Conservation (phyloP, 2,797 vertebrate genomes). For the Myiotriccus ornatus region DNA sequence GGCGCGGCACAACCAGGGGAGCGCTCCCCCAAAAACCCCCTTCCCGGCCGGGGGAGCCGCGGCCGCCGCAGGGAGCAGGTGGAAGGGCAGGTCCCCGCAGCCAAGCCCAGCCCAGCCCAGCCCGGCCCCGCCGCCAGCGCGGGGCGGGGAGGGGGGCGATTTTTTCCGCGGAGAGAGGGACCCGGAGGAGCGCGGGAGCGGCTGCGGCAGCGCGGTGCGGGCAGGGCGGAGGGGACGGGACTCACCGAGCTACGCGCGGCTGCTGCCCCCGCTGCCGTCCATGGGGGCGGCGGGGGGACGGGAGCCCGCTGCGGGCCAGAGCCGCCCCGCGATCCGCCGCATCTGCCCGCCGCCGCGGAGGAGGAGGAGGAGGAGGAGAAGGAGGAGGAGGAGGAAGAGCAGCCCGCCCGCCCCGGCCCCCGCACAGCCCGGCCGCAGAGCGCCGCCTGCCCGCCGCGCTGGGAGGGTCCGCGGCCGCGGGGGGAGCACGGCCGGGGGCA, state of each 20-base stretch:
- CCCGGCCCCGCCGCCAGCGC: neutral
- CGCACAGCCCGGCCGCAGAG: neutral
- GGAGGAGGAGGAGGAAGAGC: neutral
- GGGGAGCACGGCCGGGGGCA: neutral
- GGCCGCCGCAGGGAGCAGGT: constrained; percentile 2
- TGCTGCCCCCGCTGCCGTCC: constrained; percentile 43
- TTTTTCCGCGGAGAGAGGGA: neutral
- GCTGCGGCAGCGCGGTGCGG: neutral
- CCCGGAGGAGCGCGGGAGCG: neutral
- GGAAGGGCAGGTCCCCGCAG: neutral
- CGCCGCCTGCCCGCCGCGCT: no score
- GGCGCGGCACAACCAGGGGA: neutral
- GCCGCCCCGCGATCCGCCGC: neutral
- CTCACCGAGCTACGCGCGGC: constrained; percentile 51
- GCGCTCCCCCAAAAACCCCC: neutral
- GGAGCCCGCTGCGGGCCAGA: constrained; percentile 27
- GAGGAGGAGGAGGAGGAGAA: neutral
- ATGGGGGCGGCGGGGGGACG: constrained; percentile 29
- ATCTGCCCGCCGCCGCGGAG: constrained; percentile 1
- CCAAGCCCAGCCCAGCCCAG: neutral
- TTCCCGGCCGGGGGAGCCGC: neutral
- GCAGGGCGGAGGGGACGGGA: neutral
- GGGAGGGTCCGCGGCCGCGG: neutral
- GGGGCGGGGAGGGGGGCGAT: neutral
- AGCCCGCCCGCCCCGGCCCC: neutral